Percentiles rank a stretch among this genome's conserved stretches.
phyloP scores from a whole-genome alignment of 2,888 invertebrate genomes.

The Nymphalis polychloros region DNA sequence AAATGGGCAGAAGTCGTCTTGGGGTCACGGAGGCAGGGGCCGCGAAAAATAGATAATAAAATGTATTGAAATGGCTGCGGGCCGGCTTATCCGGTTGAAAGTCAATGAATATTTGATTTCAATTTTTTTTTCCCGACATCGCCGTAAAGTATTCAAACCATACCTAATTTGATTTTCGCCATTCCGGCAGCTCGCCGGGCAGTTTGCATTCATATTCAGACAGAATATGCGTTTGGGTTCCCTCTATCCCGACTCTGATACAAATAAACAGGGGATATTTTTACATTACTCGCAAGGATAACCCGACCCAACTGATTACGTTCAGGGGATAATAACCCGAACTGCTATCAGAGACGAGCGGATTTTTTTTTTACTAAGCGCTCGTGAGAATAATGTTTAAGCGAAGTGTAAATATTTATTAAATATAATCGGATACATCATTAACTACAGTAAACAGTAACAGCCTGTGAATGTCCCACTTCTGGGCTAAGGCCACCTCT shows the following conservation, averaged over 20 bases:
- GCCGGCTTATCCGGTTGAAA: constrained; percentile 81
- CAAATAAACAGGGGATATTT: constrained; percentile 81
- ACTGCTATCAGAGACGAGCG: constrained; percentile 33
- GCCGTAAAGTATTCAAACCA: constrained; percentile 81
- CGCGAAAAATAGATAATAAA: constrained; percentile 80
- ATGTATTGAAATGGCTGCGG: constrained; percentile 81
- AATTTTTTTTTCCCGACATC: constrained; percentile 79
- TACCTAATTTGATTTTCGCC: constrained; percentile 82
- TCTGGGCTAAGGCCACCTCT: no score
- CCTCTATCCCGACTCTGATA: constrained; percentile 77
- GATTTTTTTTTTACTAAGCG: constrained; percentile 27
- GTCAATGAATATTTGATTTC: constrained; percentile 83
- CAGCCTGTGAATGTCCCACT: no score
- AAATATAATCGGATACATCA: neutral
- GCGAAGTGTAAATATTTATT: neutral
- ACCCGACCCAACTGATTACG: constrained; percentile 80
- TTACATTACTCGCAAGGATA: constrained; percentile 76
- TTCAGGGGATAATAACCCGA: constrained; percentile 72
- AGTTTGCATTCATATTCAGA: constrained; percentile 82
- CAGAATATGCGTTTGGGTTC: constrained; percentile 80
- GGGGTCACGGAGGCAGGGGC: constrained; percentile 54
- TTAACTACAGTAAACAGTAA: no score
- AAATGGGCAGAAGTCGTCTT: constrained; percentile 53
- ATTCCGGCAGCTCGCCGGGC: constrained; percentile 77
- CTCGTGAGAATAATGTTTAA: neutral